Base-by-base conservation (phyloP, 2,113 vertebrate species). In the Perca flavescens region DNA sequence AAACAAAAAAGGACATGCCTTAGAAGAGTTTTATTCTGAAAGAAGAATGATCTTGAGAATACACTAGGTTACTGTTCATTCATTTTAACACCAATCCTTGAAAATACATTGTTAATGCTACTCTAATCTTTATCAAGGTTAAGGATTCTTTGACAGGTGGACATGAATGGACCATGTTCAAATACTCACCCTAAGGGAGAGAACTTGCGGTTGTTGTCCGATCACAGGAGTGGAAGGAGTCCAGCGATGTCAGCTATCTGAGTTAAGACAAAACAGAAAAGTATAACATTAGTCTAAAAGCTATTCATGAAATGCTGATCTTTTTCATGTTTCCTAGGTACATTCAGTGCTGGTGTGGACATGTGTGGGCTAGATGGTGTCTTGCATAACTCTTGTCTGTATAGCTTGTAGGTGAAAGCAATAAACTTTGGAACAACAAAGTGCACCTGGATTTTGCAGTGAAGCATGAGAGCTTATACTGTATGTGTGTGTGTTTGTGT, bases 151-250 rank as follows among this genome's bases (percentile, higher is more conserved):
- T 89, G 88, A 92, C 83, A 86, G 74, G 84, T 17, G 54, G 78
- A 88, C 86, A 89, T 53, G 74, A 83, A 79, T 90, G 52, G 50
- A 21, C 53, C 62, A 52, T 77, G 88, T 91, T 87, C 74, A 69
- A 54, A 82, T 69, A 92, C 94, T 92, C 67, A 95, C 95, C 94
- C 93, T 89, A 46, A 79, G 87, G 93, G 91, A 76, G 89, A 88
- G 80, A 91, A 91, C 82, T 86, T 86, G 84, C 85, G 46, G 83
- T 84, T 72, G 86, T 84, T 87, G 90, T 92, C 89, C 73, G 88
- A 25, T 91, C 92, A 85, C 86, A 76, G 89, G 78, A 80, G 71
- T 63, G 81, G 80, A 82, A 58, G 85, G 64, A 77, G 86, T 90
- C 91, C 91, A 75, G 84, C 88, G 77, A 85, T 80, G 90, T 87